A percentile compares a stretch with the other conserved stretches of the same genome.
These are phyloP conservation scores for Sebastes elongatus DNA, from an alignment of 2,797 vertebrate genomes.

Conservation along the genomic window DNA sequence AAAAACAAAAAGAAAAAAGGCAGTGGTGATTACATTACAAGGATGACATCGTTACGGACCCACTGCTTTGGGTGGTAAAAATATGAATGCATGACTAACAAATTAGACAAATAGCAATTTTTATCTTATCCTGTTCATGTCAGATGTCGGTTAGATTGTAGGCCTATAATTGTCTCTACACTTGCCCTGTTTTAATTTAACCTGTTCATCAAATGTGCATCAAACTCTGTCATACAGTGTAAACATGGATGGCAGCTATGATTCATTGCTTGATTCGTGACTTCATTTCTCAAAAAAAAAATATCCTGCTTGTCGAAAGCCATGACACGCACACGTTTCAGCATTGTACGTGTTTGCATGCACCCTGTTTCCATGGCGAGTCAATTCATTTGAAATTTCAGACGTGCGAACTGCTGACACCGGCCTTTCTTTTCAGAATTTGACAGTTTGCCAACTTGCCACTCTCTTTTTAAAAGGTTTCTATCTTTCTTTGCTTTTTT, in stretches of 20 bases:
- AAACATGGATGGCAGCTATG: background rate
- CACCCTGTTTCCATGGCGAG: constrained; percentile 53
- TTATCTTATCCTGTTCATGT: background rate
- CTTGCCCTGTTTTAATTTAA: background rate
- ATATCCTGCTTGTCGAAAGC: constrained; percentile 15
- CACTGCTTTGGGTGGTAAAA: constrained; percentile 50
- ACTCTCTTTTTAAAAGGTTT: constrained; percentile 65
- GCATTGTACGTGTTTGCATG: constrained; percentile 38
- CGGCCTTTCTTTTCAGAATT: constrained; percentile 19
- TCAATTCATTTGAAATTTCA: constrained; percentile 54
- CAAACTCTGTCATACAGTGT: background rate
- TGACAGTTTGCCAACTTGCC: constrained; percentile 67
- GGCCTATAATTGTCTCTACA: background rate
- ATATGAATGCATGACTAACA: constrained; percentile 26
- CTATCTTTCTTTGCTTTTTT: constrained; percentile 55
- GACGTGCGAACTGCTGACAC: constrained; percentile 45
- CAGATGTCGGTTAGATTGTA: background rate
- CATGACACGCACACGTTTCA: constrained; percentile 32
- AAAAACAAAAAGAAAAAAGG: constrained; percentile 22
- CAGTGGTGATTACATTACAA: constrained; percentile 65
- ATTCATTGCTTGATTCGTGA: constrained; percentile 6
- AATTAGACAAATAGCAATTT: constrained; percentile 1
- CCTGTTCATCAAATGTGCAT: background rate
- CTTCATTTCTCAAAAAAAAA: constrained; percentile 22
- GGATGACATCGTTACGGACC: constrained; percentile 48